Base-by-base conservation (phyloP, 2,113 vertebrate genomes). In the Spheniscus mendiculus region DNA sequence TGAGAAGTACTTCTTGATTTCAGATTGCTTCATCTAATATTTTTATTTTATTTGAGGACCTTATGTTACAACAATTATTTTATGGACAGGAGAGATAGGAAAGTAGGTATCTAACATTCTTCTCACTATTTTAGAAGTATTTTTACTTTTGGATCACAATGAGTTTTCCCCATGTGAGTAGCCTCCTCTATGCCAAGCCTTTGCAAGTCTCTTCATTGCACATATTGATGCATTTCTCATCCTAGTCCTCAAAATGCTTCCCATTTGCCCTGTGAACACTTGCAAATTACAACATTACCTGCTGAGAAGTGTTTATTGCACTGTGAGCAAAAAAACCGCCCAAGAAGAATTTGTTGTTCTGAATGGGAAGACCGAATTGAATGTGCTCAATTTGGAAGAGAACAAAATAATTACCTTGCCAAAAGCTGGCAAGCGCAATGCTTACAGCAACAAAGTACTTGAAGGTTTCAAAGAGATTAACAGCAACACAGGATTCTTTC, bases 371-470 rank as follows among this genome's bases (percentile, higher is more conserved):
- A 44, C 34, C 72, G 66, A 96, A 80, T 10, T 80, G 50, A 93
- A 81, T 9, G 44, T 5, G 44, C 76, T 96, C 78, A 56, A 3
- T 61, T 36, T 76, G 81, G 72, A 92, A 77, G 82, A 77, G 74
- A 96, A 94, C 87, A 69, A 87, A 96, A 87, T 89, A 89, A 94
- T 97, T 85, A 96, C 79, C 70, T 82, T 82, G 81, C 47, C 93
- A 95, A 38, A 94, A 83, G 26, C 19, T 96, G 95, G 93, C 93
- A 96, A 70, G 63, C 74, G 70, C 58, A 47, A 11, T 8, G 38
- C 49, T 93, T 36, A 58, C 22, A 84, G 56, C 67, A 88, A 88
- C 63, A 87, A 69, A 97, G 76, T 7, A 73, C 74, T 94, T 82
- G 58, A 92, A 55, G 62, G 73, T 65, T 95, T 91, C 78, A 70